Base-by-base conservation (phyloP, 23 tunicate species). In the Styela plicata region DNA sequence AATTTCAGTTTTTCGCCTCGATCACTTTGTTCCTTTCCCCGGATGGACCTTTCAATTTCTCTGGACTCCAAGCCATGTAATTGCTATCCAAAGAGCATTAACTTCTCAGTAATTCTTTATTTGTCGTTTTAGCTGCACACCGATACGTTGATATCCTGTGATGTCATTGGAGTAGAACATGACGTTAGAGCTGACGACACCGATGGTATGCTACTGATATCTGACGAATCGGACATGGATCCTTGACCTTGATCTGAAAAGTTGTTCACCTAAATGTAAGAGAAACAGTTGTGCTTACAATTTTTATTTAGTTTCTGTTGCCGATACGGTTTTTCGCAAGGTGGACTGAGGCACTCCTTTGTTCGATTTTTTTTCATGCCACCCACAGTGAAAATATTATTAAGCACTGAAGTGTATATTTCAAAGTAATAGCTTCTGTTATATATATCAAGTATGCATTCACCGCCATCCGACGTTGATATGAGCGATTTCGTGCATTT, bases 181-280 rank as follows among this genome's bases (percentile, higher is more conserved):
- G 91, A n/a, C 26, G 84, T 91, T 61, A 79, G 69, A 2, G 91
- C 80, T 33, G 97, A 87, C 26, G 97, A 91, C 53, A 91, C 97
- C 3, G 97, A 87, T 35, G 97, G 91, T 19, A 91, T 87, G 79
- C 97, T 91, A 83, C 97, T 82, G 36, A 91, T 79, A 33, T 91
- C 97, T 2, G 95, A 90, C 33, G 91, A 87, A 44, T 91, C 97
- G 63, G 97, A 91, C 75, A 84, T 73, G 33, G 97, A 91, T 78
- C 97, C 75, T 33, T 79, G 97, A 68, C 91, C 87, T 31, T 87
- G 97, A 66, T 91, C 97, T 33, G 97, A 91, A 74, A 87, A 91
- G 52, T 83, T 69, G 82, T 53, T 78, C 61, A 91, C 83, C 97
- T 91, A 82, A 22, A 53, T 79, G 36, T 20, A 85, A 24, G 71